Conservation (phyloP, 1,140 invertebrate species). For the Drosophila paulistorum region DNA sequence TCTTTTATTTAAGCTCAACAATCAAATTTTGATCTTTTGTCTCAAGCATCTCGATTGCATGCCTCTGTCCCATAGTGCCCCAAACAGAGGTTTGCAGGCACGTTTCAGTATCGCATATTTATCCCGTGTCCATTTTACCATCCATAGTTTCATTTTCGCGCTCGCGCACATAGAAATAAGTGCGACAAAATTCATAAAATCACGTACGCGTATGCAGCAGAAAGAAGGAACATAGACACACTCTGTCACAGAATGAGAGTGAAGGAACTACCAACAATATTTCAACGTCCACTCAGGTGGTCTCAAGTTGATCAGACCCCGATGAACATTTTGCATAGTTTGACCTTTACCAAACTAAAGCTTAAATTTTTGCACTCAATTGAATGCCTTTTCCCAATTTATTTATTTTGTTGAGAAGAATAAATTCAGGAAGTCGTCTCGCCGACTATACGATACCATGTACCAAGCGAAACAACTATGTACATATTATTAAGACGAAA, state of each 20-base stretch:
- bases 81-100: slow-evolving; percentile 4
- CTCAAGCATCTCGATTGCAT: background rate
- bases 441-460: no score
- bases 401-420: no score
- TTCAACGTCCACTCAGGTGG: slow-evolving; percentile 8
- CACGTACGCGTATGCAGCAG: slow-evolving; percentile 55
- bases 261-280: slow-evolving; percentile 1
- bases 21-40: slow-evolving; percentile 5
- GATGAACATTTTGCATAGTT: background rate
- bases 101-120: background rate
- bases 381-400: no score
- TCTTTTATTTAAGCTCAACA: background rate
- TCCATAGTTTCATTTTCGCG: slow-evolving; percentile 10
- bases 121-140: background rate
- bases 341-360: background rate
- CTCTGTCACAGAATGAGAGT: background rate
- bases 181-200: slow-evolving; percentile 66
- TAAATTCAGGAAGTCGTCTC: no score
- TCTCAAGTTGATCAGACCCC: slow-evolving; percentile 3
- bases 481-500: no score
- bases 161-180: slow-evolving; percentile 50
- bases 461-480: no score
- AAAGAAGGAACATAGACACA: slow-evolving; percentile 11
- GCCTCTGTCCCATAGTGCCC: background rate
- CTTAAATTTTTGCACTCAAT: background rate